phyloP scores from a whole-genome alignment of 2,113 vertebrate species.

The Cavia aperea region DNA sequence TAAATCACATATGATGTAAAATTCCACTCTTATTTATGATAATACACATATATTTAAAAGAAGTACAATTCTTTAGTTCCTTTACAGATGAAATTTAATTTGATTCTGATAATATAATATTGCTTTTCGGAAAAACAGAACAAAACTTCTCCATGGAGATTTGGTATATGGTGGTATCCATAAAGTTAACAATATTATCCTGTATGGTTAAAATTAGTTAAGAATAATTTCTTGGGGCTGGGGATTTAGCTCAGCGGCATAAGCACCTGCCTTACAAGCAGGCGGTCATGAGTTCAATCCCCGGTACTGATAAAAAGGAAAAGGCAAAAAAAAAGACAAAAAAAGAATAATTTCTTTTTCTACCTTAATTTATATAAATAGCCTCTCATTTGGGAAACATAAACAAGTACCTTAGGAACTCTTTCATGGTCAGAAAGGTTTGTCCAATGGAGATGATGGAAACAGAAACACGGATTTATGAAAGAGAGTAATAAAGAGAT shows the following conservation, averaged over 20 bases:
- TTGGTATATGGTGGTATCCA: background rate
- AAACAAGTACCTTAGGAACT: background rate
- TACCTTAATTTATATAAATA: background rate
- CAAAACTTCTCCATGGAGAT: background rate
- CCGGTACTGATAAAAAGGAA: too few relatives aligned
- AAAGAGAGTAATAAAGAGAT: background rate
- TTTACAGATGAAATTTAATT: background rate
- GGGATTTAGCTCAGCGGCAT: too few relatives aligned
- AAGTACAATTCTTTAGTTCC: background rate
- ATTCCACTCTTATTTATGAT: conserved; percentile 42
- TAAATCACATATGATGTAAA: conserved; percentile 51
- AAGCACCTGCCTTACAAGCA: too few relatives aligned
- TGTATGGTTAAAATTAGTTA: background rate
- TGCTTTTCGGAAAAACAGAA: background rate
- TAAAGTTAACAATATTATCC: background rate
- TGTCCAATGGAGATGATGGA: background rate
- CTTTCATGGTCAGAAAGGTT: background rate
- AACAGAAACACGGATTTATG: background rate
- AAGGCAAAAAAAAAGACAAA: too few relatives aligned
- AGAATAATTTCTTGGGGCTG: background rate
- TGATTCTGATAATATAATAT: background rate
- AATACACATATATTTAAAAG: background rate
- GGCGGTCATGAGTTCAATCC: too few relatives aligned
- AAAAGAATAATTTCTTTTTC: background rate
- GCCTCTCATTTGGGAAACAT: background rate